Evolutionary conservation across 37 sponge, comb jelly and placozoan species (phyloP).

Genomic region (Hexactinellida sp.): DNA sequence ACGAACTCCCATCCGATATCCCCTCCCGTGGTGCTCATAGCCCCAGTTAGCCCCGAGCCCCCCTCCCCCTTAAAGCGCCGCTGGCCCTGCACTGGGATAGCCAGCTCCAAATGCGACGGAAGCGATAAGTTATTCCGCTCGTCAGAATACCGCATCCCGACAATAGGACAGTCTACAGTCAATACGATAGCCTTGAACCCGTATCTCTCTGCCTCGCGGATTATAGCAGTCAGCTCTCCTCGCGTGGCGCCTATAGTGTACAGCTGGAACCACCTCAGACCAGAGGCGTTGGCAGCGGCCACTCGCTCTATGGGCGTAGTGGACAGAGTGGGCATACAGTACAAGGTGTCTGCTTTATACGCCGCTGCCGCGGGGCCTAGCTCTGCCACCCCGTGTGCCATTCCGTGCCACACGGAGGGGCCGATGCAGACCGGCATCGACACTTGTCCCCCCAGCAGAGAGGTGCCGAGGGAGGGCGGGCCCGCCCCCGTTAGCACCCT

Average conservation of each 20-base stretch:
- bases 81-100: slow-evolving; percentile 27
- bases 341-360: background rate
- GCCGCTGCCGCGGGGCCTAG: slow-evolving; percentile 67
- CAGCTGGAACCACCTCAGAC: slow-evolving; percentile 77
- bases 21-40: background rate
- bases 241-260: slow-evolving; percentile 29
- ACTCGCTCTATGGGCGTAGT: slow-evolving; percentile 64
- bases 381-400: slow-evolving; percentile 81
- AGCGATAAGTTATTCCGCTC: slow-evolving; percentile 37
- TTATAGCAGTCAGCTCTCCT: slow-evolving; percentile 27
- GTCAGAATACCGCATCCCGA: slow-evolving; percentile 38
- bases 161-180: slow-evolving; percentile 62
- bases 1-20: slow-evolving; percentile 46
- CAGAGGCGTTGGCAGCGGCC: slow-evolving; percentile 23
- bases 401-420: slow-evolving; percentile 72
- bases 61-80: background rate
- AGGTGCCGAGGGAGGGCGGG: slow-evolving; percentile 17
- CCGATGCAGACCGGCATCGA: slow-evolving; percentile 59
- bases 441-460: slow-evolving; percentile 45
- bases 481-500: slow-evolving; percentile 52
- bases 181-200: slow-evolving; percentile 68
- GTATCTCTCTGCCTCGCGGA: slow-evolving; percentile 39
- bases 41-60: background rate
- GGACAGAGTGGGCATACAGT: slow-evolving; percentile 25
- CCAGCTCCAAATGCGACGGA: slow-evolving; percentile 49